Evolutionary conservation across 1,140 invertebrate species (phyloP).

Genomic region (Daktulosphaira vitifoliae): DNA sequence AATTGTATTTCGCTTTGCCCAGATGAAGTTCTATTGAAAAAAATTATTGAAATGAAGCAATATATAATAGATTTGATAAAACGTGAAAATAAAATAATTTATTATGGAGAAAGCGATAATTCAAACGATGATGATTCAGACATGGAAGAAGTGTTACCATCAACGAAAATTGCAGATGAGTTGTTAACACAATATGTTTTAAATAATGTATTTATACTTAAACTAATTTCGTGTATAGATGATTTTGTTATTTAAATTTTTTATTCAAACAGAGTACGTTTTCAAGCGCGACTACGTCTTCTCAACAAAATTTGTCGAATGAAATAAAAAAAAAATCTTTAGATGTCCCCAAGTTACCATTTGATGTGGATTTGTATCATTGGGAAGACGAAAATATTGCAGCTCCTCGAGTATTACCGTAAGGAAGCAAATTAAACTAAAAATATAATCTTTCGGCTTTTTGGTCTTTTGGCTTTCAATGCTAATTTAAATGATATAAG

Average conservation of each 20-base stretch:
- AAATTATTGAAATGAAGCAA: not conserved
- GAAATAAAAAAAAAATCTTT: conserved; percentile 42
- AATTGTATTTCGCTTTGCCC: too few relatives aligned
- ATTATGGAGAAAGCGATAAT: not conserved
- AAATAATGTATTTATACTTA: not conserved
- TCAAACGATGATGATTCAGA: conserved; percentile 7
- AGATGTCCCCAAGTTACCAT: conserved; percentile 46
- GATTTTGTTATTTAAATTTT: not conserved
- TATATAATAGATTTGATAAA: not conserved
- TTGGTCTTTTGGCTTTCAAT: too few relatives aligned
- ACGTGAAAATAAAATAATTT: conserved; percentile 7
- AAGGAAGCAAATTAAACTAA: too few relatives aligned
- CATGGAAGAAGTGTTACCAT: not conserved
- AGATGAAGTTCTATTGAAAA: not conserved
- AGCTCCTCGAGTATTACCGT: conserved; percentile 43
- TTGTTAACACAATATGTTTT: not conserved
- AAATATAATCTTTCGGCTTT: too few relatives aligned
- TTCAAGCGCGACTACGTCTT: not conserved
- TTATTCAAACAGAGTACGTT: not conserved
- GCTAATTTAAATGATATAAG: too few relatives aligned
- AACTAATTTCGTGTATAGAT: not conserved
- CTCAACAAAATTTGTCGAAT: not conserved
- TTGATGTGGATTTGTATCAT: conserved; percentile 46
- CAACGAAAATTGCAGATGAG: not conserved
- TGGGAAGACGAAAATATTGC: conserved; percentile 46